A percentile compares a stretch with the other conserved stretches of the same genome.
Conservation (phyloP, 2,797 vertebrate genomes). For the Hemitrygon akajei region DNA sequence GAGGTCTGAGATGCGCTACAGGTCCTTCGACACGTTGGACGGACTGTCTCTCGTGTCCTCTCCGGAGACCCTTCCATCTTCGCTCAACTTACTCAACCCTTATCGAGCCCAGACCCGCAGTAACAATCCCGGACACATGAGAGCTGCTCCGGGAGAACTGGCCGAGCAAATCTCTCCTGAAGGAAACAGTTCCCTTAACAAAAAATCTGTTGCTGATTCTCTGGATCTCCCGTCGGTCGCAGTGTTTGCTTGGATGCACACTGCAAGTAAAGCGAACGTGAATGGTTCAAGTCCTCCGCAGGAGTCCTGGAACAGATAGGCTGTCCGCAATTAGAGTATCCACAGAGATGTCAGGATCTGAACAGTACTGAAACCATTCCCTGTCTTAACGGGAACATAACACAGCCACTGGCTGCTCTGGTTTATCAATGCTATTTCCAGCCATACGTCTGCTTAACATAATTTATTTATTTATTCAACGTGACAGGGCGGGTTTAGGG, state of each 20-base stretch:
- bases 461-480: constrained; percentile 36
- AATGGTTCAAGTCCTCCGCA: background rate
- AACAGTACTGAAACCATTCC: background rate
- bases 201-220: background rate
- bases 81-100: background rate
- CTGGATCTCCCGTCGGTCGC: background rate
- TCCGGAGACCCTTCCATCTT: background rate
- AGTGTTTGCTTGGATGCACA: background rate
- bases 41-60: background rate
- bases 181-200: background rate
- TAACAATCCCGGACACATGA: background rate
- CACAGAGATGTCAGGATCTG: background rate
- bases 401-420: background rate
- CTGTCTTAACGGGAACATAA: background rate
- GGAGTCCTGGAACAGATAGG: background rate
- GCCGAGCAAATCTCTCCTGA: no score
- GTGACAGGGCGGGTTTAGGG: constrained; percentile 34
- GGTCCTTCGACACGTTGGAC: background rate
- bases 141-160: background rate
- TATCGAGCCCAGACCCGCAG: background rate
- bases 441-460: constrained; percentile 32
- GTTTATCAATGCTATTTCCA: constrained; percentile 32
- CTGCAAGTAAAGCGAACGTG: background rate
- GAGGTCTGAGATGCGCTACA: background rate
- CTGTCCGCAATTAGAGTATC: background rate